Percentiles rank a stretch among this genome's conserved stretches.
phyloP scores from a whole-genome alignment of 2,888 invertebrate genomes.

The Eupithecia exiguata region DNA sequence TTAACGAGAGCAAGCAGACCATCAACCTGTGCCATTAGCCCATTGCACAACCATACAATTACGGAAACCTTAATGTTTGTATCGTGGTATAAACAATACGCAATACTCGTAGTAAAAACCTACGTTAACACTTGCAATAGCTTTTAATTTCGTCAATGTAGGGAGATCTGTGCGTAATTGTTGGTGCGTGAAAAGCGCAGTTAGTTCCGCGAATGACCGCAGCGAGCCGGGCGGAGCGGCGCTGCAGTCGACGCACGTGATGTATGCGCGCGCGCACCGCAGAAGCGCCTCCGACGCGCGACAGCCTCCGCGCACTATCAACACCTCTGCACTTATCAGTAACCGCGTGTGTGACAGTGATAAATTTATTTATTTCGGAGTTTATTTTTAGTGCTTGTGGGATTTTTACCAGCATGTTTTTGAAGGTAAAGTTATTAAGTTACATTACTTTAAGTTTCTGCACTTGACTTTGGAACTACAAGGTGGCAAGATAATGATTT shows the following conservation, averaged over 20 bases:
- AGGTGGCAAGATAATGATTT: constrained; percentile 50
- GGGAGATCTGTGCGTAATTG: constrained; percentile 53
- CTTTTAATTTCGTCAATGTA: constrained; percentile 48
- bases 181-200: constrained; percentile 71
- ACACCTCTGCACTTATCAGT: constrained; percentile 61
- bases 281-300: constrained; percentile 74
- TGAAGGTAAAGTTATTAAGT: constrained; percentile 60
- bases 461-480: constrained; percentile 49
- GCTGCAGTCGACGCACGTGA: constrained; percentile 76
- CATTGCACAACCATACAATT: constrained; percentile 28
- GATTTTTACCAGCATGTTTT: constrained; percentile 56
- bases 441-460: constrained; percentile 51
- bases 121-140: constrained; percentile 42
- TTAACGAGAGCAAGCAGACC: constrained; percentile 32
- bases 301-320: constrained; percentile 77
- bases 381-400: constrained; percentile 43
- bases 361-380: constrained; percentile 44
- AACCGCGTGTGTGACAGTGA: constrained; percentile 75
- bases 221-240: constrained; percentile 63
- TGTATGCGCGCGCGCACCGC: constrained; percentile 73
- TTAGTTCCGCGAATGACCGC: constrained; percentile 68
- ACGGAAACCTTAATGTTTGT: constrained; percentile 42
- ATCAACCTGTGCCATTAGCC: constrained; percentile 12
- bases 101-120: constrained; percentile 37
- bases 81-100: constrained; percentile 34